phyloP scores from a whole-genome alignment of 2,888 invertebrate genomes.

The Tenodera sinensis region DNA sequence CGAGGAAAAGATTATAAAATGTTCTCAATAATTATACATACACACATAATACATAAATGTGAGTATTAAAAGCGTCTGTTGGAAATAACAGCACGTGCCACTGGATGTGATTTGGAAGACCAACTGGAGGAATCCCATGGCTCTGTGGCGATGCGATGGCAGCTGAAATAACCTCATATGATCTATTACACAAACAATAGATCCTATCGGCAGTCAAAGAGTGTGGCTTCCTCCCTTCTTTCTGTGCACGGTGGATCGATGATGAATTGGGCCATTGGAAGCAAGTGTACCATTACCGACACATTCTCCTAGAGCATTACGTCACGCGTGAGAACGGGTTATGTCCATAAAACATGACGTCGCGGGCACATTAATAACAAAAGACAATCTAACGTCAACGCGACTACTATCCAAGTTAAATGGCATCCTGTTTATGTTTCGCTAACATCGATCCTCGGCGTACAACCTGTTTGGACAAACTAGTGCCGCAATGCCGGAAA shows the following conservation, averaged over 20 bases:
- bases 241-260: background rate
- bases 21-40: too few species aligned
- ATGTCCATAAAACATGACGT: background rate
- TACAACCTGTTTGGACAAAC: background rate
- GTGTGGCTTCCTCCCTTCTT: background rate
- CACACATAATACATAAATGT: too few species aligned
- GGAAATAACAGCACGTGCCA: too few species aligned
- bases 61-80: too few species aligned
- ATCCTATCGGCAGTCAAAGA: too few species aligned
- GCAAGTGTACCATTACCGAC: background rate
- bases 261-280: background rate
- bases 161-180: too few species aligned
- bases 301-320: background rate
- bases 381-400: background rate
- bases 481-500: background rate
- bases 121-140: too few species aligned
- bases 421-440: background rate
- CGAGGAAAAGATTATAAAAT: too few species aligned
- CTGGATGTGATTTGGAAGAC: too few species aligned
- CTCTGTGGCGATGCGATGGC: too few species aligned
- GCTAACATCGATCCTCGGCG: background rate
- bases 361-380: background rate
- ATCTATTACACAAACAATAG: too few species aligned
- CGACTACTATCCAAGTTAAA: background rate
- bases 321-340: background rate